Evolutionary conservation across 1,140 invertebrate species (phyloP), one percentile per base, ranked within the genome.

Genomic region (Dendroctonus valens): DNA sequence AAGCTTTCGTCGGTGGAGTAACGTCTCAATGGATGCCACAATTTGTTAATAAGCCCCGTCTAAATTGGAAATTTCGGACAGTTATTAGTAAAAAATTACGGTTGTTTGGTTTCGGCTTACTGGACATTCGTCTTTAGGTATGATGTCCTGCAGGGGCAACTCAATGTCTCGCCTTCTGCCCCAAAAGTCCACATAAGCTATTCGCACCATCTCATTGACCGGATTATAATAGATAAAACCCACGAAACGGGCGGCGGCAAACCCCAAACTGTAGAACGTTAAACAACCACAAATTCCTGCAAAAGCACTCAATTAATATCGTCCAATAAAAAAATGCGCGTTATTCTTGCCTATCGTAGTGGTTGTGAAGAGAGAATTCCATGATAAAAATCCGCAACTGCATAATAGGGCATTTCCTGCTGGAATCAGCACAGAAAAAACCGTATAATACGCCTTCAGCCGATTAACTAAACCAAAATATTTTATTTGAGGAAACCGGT

Each of bases 181-280:
- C 82, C 82, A 85, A 69, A 80, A 84, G 69, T 83, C 74, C 5
- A 83, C 64, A 69, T 81, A 82, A 5, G 84, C 82, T 67, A 87
- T 76, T 76, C 83, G 84, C 6, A 85, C 67, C 38, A 70, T 73
- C 51, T 80, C 70, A 11, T 80, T 74, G 61, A 84, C 79, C 53
- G 83, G 71, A 71, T 80, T 83, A 3, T 83, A 74, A 67, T 85
- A 87, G 59, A 87, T 73, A 62, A 81, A 79, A 41, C 85, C 85
- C 69, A 87, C 79, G 5, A 80, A 69, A 70, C 84, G 82, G 26
- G 77, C 77, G 63, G 80, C 79, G 44, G 82, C 72, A 41, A 74
- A 62, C 63, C 79, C 81, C 50, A 76, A 58, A 50, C 77, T 46
- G 52, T 77, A 78, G 42, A 83, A 69, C 40, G 78, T 69, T 42